These are phyloP conservation scores for Acrocephalus scirpaceus DNA, from an alignment of 2,797 vertebrate genomes.

Conservation along the genomic window DNA sequence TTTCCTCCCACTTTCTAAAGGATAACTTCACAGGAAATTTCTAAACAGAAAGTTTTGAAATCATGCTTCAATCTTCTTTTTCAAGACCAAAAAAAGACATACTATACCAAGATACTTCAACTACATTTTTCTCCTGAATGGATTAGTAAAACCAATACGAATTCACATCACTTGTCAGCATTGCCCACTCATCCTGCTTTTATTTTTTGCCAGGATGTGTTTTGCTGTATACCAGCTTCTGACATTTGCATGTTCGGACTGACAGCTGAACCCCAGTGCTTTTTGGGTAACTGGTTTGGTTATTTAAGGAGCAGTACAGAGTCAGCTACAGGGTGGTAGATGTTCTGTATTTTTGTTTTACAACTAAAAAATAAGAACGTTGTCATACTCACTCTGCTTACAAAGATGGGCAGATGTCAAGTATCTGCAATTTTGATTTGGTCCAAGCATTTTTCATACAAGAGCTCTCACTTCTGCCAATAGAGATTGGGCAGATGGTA, in stretches of 20 bases:
- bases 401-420: constrained; percentile 41
- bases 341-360: background rate
- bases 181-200: constrained; percentile 12
- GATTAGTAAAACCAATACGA: constrained; percentile 13
- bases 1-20: background rate
- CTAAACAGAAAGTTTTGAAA: background rate
- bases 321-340: background rate
- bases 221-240: constrained; percentile 1
- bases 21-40: constrained; percentile 19
- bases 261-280: constrained; percentile 10
- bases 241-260: constrained; percentile 16
- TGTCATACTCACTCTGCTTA: background rate
- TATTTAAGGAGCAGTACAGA: background rate
- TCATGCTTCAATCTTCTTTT: background rate
- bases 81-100: background rate
- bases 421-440: constrained; percentile 18
- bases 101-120: background rate
- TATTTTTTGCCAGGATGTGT: background rate
- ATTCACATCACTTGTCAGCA: background rate
- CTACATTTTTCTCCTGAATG: constrained; percentile 10
- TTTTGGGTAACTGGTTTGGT: background rate
- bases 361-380: background rate
- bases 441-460: constrained; percentile 47
- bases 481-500: constrained; percentile 60
- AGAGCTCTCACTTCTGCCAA: constrained; percentile 26